Evolutionary conservation across 2,888 invertebrate species (phyloP).

Genomic region (Keiferia lycopersicella): DNA sequence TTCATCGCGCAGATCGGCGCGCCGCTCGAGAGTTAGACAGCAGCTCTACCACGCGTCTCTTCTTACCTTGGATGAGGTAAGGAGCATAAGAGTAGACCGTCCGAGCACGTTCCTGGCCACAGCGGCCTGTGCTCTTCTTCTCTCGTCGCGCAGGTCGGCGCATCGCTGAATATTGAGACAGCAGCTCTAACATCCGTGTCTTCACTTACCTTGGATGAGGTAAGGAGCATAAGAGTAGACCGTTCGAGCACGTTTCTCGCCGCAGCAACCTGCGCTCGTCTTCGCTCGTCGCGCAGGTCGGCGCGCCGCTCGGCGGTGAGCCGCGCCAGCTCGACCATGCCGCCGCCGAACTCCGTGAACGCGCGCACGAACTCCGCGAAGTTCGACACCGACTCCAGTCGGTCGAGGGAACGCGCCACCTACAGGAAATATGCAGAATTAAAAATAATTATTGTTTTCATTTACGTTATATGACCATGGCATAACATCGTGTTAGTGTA

Average conservation of each 20-base stretch:
- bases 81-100: slow-evolving; percentile 96
- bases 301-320: slow-evolving; percentile 92
- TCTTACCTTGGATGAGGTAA: slow-evolving; percentile 96
- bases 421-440: slow-evolving; percentile 46
- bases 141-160: slow-evolving; percentile 95
- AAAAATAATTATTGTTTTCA: not conserved
- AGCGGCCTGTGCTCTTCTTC: slow-evolving; percentile 96
- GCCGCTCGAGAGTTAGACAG: not conserved
- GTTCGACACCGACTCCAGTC: slow-evolving; percentile 93
- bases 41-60: not conserved
- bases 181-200: slow-evolving; percentile 89
- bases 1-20: not conserved
- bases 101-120: slow-evolving; percentile 97
- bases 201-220: slow-evolving; percentile 92
- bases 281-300: slow-evolving; percentile 94
- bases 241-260: slow-evolving; percentile 97
- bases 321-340: slow-evolving; percentile 99
- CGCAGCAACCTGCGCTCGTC: slow-evolving; percentile 97
- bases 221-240: slow-evolving; percentile 97
- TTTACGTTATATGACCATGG: too few species aligned
- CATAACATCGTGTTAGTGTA: too few species aligned
- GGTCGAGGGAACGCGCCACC: slow-evolving; percentile 91
- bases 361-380: slow-evolving; percentile 99
- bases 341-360: slow-evolving; percentile 98
- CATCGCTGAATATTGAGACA: slow-evolving; percentile 92